Evolutionary conservation across 2,113 vertebrate genomes (phyloP), one percentile per base, ranked within the genome.

Genomic region (Oncorhynchus tshawytscha): DNA sequence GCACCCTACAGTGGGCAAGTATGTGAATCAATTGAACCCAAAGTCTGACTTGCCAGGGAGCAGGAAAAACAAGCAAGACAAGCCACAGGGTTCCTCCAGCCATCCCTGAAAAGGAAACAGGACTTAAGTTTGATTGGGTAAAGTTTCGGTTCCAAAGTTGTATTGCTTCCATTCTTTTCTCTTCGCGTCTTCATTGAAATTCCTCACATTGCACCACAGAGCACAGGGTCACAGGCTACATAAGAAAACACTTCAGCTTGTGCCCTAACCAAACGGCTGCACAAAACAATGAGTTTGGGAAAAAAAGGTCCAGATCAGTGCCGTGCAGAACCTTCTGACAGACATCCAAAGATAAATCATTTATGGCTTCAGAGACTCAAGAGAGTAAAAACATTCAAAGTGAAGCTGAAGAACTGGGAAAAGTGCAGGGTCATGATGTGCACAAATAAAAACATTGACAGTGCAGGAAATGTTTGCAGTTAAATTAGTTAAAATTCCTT

Each of bases 281-380:
- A 66, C 3, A 49, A 72, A 45, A 54, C 76, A 78, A 60, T 62
- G 60, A 3, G 65, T 78, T 29, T 25, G 20, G 22, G n/a, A 5
- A 2, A 4, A 25, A 5, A 18, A 7, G 39, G 39, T 29, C 22
- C 11, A 18, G n/a, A 13, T 29, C 48, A 11, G 27, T 6, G 39
- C 39, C 39, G 39, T 45, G 45, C 69, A 67, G n/a, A 22, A 24
- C 59, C 2, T 62, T 62, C n/a, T 54, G 13, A 18, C 51, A 54
- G 25, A 71, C 68, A 66, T 24, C 29, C 15, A 71, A 54, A 54
- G 51, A 18, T 5, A 54, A 18, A 18, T 45, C 3, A 3, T 18
- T 54, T 54, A 18, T 54, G 39, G 9, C 51, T 54, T 54, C 12
- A 18, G 16, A 18, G 51, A 54, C 4, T 54, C 51, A 18, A 54